phyloP scores from a whole-genome alignment of 2,113 vertebrate species.

The Gobio gobio region DNA sequence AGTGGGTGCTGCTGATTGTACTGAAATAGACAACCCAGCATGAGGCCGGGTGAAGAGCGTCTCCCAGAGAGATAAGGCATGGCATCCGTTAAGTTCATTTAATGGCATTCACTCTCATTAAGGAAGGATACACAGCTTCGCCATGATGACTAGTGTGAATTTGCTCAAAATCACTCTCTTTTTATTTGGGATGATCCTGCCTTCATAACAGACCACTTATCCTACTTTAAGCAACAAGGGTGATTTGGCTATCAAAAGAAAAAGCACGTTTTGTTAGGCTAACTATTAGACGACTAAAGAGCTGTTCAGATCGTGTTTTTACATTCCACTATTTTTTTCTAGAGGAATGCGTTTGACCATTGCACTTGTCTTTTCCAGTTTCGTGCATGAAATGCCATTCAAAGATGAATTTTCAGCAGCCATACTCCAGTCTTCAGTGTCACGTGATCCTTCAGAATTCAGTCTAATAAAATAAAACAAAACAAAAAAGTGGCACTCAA shows the following conservation, averaged over 20 bases:
- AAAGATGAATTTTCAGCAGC: not conserved
- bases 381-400: not conserved
- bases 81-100: not conserved
- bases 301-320: not conserved
- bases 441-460: not conserved
- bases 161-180: not conserved
- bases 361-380: too few species aligned
- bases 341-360: too few species aligned
- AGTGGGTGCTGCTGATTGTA: conserved; percentile 31
- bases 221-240: not conserved
- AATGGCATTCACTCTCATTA: conserved; percentile 19
- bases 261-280: not conserved
- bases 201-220: not conserved
- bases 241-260: conserved; percentile 2
- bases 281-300: not conserved
- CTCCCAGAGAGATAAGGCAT: conserved; percentile 15
- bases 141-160: not conserved
- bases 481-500: not conserved
- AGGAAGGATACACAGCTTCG: not conserved
- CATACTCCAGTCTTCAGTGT: not conserved
- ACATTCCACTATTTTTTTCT: not conserved
- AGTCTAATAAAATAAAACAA: not conserved
- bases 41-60: not conserved
- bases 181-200: not conserved
- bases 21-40: not conserved